Evolutionary conservation across 2,113 vertebrate species (phyloP), one percentile per base, ranked within the genome.

Genomic region (Spheniscus mendiculus): DNA sequence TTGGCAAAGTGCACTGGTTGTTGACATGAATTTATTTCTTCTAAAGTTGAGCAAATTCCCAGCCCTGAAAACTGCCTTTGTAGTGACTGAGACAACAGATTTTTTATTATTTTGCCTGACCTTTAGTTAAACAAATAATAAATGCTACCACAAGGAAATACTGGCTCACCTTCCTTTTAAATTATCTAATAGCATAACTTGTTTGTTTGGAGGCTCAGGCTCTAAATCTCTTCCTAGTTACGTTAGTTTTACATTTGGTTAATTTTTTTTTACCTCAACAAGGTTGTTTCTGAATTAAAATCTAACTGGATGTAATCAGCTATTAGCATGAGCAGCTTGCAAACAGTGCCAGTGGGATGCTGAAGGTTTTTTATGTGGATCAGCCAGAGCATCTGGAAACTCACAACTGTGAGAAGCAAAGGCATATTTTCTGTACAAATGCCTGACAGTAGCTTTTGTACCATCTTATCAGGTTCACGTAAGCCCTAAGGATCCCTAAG

Each of bases 111-210:
- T 87, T 91, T 5, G 2, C 50, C 76, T 92, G 92, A 95, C 88
- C 80, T 97, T 93, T 94, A 89, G 56, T 87, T 91, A 90, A 96
- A 83, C 69, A 96, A 89, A 94, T 72, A 91, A 69, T 87, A 88
- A 80, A 80, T 80, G 70, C 49, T 76, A 30, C 56, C 40, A 36
- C 29, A 42, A 83, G 52, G 61, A 94, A 96, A 80, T 69, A 76
- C 58, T 70, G 66, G 12, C 42, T 86, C 50, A 55, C 62, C 30
- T 94, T 93, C 29, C 50, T 86, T 86, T 91, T 29, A 77, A 55
- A 87, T 90, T 62, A 82, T 53, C 58, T 62, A 38, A 71, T 59
- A 85, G 9, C 47, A 45, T 25, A 52, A 62, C 32, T 77, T 73
- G 47, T 79, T 93, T 66, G 13, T 89, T 93, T 93, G 73, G 40